Evolutionary conservation across 1,140 invertebrate species (phyloP).

Genomic region (Planococcus citri): DNA sequence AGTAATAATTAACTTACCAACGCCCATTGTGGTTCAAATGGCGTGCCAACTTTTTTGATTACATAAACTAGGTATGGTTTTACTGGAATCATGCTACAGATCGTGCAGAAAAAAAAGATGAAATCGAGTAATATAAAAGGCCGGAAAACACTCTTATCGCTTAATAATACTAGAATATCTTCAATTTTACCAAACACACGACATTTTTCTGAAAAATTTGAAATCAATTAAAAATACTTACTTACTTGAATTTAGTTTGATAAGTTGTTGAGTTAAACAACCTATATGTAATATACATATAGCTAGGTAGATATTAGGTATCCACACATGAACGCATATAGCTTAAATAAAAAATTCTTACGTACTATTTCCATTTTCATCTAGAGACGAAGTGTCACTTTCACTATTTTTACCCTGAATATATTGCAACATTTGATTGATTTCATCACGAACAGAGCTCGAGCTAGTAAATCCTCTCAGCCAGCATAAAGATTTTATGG

Average conservation of each 20-base stretch:
- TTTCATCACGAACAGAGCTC: slow-evolving; percentile 36
- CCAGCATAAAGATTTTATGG: slow-evolving; percentile 37
- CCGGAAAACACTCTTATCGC: slow-evolving; percentile 8
- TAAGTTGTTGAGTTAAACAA: too few relatives aligned
- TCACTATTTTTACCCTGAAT: not conserved
- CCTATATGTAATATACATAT: too few relatives aligned
- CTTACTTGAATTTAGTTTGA: too few relatives aligned
- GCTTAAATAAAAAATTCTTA: too few relatives aligned
- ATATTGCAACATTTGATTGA: not conserved
- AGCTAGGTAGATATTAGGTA: too few relatives aligned
- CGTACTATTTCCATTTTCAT: not conserved
- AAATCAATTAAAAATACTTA: too few relatives aligned
- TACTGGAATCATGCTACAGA: not conserved
- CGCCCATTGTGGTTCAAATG: not conserved
- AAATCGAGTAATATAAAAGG: not conserved
- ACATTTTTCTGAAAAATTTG: not conserved
- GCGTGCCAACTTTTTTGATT: not conserved
- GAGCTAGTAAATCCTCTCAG: slow-evolving; percentile 38
- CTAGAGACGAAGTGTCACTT: not conserved
- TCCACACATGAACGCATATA: too few relatives aligned
- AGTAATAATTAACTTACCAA: not conserved
- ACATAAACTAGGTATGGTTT: slow-evolving; percentile 15
- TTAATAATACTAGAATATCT: not conserved
- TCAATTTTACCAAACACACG: not conserved
- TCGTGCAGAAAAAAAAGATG: slow-evolving; percentile 14